Evolutionary conservation across 2,888 invertebrate species (phyloP).

Genomic region (Brachypterus glaber): DNA sequence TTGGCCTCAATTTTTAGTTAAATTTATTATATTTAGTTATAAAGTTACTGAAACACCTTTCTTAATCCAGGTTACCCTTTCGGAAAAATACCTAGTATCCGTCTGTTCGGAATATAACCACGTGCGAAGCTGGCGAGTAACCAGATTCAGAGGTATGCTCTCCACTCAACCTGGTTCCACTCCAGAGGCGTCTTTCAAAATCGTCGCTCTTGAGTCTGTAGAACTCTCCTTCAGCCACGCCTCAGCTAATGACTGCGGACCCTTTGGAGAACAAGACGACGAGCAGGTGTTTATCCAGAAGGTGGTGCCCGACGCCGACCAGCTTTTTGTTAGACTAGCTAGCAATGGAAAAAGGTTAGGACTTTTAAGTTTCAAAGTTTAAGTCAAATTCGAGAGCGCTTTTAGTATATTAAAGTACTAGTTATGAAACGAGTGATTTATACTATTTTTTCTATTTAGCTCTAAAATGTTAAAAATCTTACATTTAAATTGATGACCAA

Average conservation of each 20-base stretch:
- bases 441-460: constrained; percentile 2
- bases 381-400: too few relatives aligned
- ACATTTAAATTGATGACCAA: too few relatives aligned
- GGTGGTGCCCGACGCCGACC: constrained; percentile 94
- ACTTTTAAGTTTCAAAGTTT: constrained; percentile 1
- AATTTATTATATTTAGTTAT: too few relatives aligned
- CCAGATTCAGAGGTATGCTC: constrained; percentile 95
- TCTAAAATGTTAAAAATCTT: too few relatives aligned
- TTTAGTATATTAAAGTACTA: too few relatives aligned
- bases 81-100: constrained; percentile 90
- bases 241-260: constrained; percentile 63
- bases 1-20: too few relatives aligned
- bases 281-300: constrained; percentile 97
- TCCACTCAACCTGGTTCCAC: constrained; percentile 98
- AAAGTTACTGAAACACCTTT: not conserved
- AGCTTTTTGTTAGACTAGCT: constrained; percentile 85
- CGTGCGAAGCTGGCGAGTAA: constrained; percentile 94
- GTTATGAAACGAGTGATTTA: too few relatives aligned
- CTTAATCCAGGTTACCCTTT: constrained; percentile 67
- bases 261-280: constrained; percentile 96
- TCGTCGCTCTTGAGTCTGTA: constrained; percentile 70
- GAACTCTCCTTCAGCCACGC: constrained; percentile 55
- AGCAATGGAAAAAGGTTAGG: constrained; percentile 82
- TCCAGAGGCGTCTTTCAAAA: constrained; percentile 94
- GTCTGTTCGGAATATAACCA: constrained; percentile 98